These are phyloP conservation scores for Volucella bombylans DNA, from an alignment of 2,888 invertebrate genomes.

Conservation along the genomic window DNA sequence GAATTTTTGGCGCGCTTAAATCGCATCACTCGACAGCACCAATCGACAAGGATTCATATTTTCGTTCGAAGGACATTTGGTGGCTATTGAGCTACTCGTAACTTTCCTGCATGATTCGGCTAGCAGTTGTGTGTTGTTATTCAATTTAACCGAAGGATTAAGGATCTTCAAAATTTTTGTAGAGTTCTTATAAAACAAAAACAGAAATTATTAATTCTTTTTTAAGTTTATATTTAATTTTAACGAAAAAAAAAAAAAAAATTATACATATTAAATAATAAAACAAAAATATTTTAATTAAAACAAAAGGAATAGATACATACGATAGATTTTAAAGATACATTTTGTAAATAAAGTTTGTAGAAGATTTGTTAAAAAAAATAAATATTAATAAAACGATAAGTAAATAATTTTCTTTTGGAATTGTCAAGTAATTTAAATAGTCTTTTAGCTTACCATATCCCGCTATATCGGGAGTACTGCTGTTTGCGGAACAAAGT, in stretches of 20 bases:
- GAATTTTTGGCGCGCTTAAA: background rate
- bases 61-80: slow-evolving; percentile 40
- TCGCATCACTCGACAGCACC: background rate
- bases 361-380: slow-evolving; percentile 52
- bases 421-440: no score
- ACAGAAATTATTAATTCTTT: slow-evolving; percentile 10
- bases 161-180: slow-evolving; percentile 34
- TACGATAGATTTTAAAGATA: slow-evolving; percentile 18
- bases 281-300: slow-evolving; percentile 6
- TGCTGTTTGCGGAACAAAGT: no score
- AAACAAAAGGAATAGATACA: slow-evolving; percentile 1
- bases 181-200: slow-evolving; percentile 41
- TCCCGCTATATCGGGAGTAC: no score
- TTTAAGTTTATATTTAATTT: slow-evolving; percentile 48
- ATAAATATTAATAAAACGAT: slow-evolving; percentile 31
- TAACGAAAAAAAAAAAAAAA: slow-evolving; percentile 17
- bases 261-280: slow-evolving; percentile 10
- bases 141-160: slow-evolving; percentile 9
- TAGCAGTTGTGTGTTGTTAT: slow-evolving; percentile 54
- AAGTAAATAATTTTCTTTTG: background rate
- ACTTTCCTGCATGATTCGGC: slow-evolving; percentile 26
- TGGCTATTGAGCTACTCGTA: slow-evolving; percentile 4
- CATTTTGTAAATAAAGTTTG: slow-evolving; percentile 60
- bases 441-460: no score
- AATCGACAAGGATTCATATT: slow-evolving; percentile 53